These are phyloP conservation scores for Horisme vitalbata DNA, from an alignment of 2,888 invertebrate species.

Conservation along the genomic window DNA sequence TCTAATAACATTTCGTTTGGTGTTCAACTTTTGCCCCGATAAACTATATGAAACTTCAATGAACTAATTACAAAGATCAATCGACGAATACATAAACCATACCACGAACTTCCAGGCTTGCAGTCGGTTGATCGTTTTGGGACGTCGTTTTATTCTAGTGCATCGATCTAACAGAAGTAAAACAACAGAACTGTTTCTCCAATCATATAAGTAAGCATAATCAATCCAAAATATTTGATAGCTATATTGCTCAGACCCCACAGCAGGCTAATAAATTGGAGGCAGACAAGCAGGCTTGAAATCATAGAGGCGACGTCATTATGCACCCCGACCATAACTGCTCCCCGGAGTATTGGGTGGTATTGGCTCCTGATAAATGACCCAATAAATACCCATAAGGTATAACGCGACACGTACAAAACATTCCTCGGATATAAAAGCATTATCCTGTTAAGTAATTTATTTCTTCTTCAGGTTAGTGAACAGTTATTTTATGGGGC, in stretches of 20 bases:
- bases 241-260: conserved; percentile 42
- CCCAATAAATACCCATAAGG: conserved; percentile 81
- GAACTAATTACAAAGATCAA: too few relatives aligned
- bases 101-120: too few relatives aligned
- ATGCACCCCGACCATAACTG: conserved; percentile 79
- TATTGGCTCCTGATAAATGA: conserved; percentile 77
- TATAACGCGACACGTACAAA: conserved; percentile 78
- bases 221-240: conserved; percentile 33
- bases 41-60: too few relatives aligned
- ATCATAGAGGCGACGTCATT: conserved; percentile 70
- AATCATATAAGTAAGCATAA: conserved; percentile 27
- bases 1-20: conserved; percentile 63
- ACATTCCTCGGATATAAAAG: conserved; percentile 77
- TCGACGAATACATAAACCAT: too few relatives aligned
- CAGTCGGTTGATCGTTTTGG: too few relatives aligned
- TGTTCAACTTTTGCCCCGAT: conserved; percentile 71
- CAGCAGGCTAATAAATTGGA: conserved; percentile 68
- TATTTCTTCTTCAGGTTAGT: conserved; percentile 79
- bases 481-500: conserved; percentile 75
- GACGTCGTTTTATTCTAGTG: background rate
- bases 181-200: conserved; percentile 26
- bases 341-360: conserved; percentile 75
- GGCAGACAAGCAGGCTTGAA: conserved; percentile 49
- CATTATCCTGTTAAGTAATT: conserved; percentile 81
- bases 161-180: conserved; percentile 8